Percentiles rank a stretch among this genome's conserved stretches.
phyloP scores from a whole-genome alignment of 2,113 vertebrate genomes.

The Poeciliopsis retropinna region DNA sequence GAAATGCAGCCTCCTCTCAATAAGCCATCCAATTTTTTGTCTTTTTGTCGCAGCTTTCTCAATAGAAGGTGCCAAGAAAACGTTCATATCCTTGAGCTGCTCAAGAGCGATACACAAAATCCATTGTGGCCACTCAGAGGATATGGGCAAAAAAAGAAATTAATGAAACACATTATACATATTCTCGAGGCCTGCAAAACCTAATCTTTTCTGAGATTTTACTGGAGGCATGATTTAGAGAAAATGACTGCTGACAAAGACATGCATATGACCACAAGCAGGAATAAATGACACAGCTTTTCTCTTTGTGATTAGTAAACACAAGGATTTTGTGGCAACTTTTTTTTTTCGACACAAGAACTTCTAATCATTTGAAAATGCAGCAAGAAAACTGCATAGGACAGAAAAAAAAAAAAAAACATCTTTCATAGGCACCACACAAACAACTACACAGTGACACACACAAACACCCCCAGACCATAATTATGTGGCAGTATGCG shows the following conservation, averaged over 20 bases:
- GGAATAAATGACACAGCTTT: constrained; percentile 32
- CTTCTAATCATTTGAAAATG: constrained; percentile 38
- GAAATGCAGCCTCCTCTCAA: constrained; percentile 61
- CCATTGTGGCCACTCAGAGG: constrained; percentile 70
- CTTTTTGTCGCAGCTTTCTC: constrained; percentile 59
- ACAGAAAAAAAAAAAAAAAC: neutral
- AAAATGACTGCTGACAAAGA: constrained; percentile 38
- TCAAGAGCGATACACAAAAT: constrained; percentile 75
- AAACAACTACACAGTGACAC: constrained; percentile 45
- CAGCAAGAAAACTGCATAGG: constrained; percentile 10
- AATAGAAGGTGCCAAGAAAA: constrained; percentile 70
- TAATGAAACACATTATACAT: constrained; percentile 65
- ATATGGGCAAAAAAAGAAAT: constrained; percentile 51
- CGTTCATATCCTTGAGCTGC: constrained; percentile 76
- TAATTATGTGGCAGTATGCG: constrained; percentile 73
- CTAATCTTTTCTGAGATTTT: constrained; percentile 60
- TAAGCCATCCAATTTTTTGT: constrained; percentile 46
- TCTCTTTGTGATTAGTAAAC: constrained; percentile 59
- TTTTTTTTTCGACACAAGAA: constrained; percentile 31
- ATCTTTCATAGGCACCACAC: constrained; percentile 34
- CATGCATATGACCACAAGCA: constrained; percentile 42
- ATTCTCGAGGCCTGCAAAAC: constrained; percentile 62
- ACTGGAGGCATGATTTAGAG: constrained; percentile 49
- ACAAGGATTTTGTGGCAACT: constrained; percentile 34
- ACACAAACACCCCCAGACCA: constrained; percentile 47